A percentile compares a stretch with the other conserved stretches of the same genome.
Evolutionary conservation across 1,140 invertebrate genomes (phyloP).

Genomic region (Rhynchophorus ferrugineus): DNA sequence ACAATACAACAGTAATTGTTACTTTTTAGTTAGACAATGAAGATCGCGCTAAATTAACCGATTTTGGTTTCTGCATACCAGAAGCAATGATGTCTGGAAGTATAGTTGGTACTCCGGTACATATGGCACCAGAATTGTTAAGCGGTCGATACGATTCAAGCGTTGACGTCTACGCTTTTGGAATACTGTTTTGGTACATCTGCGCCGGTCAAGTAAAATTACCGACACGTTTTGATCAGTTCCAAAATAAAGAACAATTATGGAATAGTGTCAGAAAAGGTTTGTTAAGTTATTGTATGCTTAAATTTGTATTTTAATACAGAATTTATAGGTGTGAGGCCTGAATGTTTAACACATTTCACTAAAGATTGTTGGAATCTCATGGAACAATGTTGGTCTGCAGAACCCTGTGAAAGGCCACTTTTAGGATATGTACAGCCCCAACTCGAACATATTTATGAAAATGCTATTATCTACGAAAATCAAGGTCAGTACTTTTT

Average conservation of each 20-base stretch:
- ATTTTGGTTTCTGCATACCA: conserved; percentile 87
- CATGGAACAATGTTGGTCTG: conserved; percentile 80
- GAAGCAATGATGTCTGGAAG: conserved; percentile 86
- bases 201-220: conserved; percentile 76
- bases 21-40: conserved; percentile 55
- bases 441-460: conserved; percentile 50
- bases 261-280: conserved; percentile 81
- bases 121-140: conserved; percentile 87
- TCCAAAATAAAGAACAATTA: conserved; percentile 80
- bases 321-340: conserved; percentile 57
- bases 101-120: conserved; percentile 81
- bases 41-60: conserved; percentile 75
- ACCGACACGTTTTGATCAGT: conserved; percentile 76
- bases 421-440: conserved; percentile 70
- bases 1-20: no score
- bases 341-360: conserved; percentile 68
- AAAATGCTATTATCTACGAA: conserved; percentile 18
- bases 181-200: conserved; percentile 86
- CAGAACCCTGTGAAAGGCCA: conserved; percentile 66
- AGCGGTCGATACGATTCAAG: conserved; percentile 74
- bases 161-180: conserved; percentile 88
- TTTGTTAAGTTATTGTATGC: conserved; percentile 40
- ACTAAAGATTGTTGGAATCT: conserved; percentile 75
- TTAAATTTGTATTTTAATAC: no score
- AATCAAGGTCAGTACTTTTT: conserved; percentile 25